A percentile compares a stretch with the other conserved stretches of the same genome.
phyloP scores from a whole-genome alignment of 1,140 invertebrate genomes.

The Phenacoccus solenopsis region DNA sequence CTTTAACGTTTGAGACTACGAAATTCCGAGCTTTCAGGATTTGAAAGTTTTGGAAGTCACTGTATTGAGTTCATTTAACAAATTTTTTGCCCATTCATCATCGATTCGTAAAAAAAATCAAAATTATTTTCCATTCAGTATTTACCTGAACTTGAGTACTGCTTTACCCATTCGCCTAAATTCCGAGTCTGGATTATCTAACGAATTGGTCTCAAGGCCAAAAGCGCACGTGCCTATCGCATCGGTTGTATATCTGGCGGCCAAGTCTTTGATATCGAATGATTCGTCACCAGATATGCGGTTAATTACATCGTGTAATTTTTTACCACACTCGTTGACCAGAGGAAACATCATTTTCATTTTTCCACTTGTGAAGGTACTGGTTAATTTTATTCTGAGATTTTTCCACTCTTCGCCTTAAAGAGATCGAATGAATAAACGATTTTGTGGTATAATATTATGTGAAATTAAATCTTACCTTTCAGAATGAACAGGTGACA shows the following conservation, averaged over 20 bases:
- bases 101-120: too few relatives aligned
- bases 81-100: too few relatives aligned
- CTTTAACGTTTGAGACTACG: background rate
- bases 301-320: background rate
- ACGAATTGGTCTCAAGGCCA: conserved; percentile 44
- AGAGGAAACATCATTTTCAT: conserved; percentile 40
- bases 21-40: too few relatives aligned
- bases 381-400: conserved; percentile 33
- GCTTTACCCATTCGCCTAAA: conserved; percentile 34
- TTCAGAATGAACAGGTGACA: background rate
- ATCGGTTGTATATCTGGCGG: conserved; percentile 45
- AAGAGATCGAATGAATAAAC: background rate
- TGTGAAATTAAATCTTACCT: background rate
- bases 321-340: background rate
- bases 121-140: background rate
- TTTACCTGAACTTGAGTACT: conserved; percentile 23
- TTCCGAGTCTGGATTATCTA: conserved; percentile 39
- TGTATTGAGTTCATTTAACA: background rate
- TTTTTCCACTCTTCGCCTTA: conserved; percentile 31
- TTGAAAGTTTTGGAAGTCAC: background rate
- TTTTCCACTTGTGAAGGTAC: conserved; percentile 34
- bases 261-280: conserved; percentile 38
- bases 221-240: conserved; percentile 48
- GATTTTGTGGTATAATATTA: conserved; percentile 34
- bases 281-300: conserved; percentile 9